phyloP scores from a whole-genome alignment of 64 coral and sea anemone genomes.

The Trachythela sp. region DNA sequence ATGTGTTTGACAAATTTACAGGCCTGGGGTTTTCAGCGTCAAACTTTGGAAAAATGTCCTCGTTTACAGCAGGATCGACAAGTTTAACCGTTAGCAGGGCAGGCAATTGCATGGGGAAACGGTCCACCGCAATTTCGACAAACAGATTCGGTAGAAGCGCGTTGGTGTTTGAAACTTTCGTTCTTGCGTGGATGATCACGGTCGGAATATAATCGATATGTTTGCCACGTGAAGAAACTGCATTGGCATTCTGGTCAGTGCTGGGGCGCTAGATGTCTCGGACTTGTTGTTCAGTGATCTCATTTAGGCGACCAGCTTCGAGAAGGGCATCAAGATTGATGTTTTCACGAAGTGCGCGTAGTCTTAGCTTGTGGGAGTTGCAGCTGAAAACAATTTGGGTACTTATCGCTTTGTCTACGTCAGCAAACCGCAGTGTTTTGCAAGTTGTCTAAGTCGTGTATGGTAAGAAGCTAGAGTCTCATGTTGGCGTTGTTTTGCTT shows the following conservation, averaged over 20 bases:
- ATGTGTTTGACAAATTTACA: background rate
- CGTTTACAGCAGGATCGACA: background rate
- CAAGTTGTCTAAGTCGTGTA: background rate
- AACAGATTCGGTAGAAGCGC: background rate
- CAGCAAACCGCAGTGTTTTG: background rate
- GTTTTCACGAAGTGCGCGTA: background rate
- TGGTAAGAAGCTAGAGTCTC: background rate
- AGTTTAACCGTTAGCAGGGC: background rate
- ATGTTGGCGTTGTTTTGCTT: no score
- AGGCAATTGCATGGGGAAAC: background rate
- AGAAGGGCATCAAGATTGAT: background rate
- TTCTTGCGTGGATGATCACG: background rate
- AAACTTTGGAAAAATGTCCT: slow-evolving; percentile 25
- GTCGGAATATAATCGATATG: background rate
- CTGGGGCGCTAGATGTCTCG: background rate
- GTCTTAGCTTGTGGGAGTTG: background rate
- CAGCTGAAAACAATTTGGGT: background rate
- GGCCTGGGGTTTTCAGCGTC: background rate
- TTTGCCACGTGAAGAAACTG: background rate
- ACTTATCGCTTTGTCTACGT: background rate
- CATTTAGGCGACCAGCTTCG: background rate
- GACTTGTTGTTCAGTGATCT: background rate
- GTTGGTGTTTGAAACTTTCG: background rate
- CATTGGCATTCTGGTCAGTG: background rate
- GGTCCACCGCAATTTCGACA: slow-evolving; percentile 13